Conservation (phyloP, 2,113 vertebrate genomes). For the Mugil cephalus region DNA sequence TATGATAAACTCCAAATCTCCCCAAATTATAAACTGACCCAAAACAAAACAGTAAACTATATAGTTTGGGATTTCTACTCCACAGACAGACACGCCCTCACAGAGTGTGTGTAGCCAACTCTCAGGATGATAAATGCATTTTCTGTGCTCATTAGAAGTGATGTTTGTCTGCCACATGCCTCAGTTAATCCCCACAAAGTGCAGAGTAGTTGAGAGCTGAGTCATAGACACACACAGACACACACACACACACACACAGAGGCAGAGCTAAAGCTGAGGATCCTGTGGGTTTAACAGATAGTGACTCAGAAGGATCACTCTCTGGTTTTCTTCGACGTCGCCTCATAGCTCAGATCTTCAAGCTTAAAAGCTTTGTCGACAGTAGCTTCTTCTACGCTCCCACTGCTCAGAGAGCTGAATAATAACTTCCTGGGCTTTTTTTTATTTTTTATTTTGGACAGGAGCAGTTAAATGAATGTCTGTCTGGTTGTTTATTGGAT, state of each 20-base stretch:
- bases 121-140: conserved; percentile 27
- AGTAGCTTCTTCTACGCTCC: conserved; percentile 19
- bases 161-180: conserved; percentile 47
- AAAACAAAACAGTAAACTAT: no score
- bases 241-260: conserved; percentile 5
- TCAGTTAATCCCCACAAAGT: conserved; percentile 56
- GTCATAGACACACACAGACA: conserved; percentile 26
- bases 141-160: conserved; percentile 37
- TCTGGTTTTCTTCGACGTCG: conserved; percentile 28
- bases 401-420: conserved; percentile 14
- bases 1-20: no score
- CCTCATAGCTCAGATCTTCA: conserved; percentile 38
- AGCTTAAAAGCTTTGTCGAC: conserved; percentile 5
- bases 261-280: conserved; percentile 23
- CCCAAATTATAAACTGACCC: no score
- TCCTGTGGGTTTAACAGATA: conserved; percentile 54
- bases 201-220: conserved; percentile 52
- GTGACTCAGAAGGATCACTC: conserved; percentile 57
- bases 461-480: neutral
- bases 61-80: no score
- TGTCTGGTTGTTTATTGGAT: conserved; percentile 6
- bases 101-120: neutral
- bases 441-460: no score
- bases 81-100: neutral
- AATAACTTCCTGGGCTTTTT: no score